Evolutionary conservation across 2,113 vertebrate genomes (phyloP), one percentile per base, ranked within the genome.

Genomic region (Salvator merianae): DNA sequence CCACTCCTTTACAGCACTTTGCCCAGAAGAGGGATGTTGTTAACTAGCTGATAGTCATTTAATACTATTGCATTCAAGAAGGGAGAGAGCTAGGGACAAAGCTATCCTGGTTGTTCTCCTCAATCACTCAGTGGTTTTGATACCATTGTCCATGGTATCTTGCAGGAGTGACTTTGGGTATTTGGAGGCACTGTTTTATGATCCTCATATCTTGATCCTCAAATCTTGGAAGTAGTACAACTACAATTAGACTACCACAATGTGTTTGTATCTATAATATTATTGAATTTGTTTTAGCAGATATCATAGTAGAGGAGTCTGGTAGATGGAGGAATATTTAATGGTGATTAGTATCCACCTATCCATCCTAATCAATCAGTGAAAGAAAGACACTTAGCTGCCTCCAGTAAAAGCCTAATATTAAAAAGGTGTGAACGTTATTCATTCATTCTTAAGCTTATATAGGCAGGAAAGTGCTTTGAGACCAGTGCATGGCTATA

Each of bases 271-370:
- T 84, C 38, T 77, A 84, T 84, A 75, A 78, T 30, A 22, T 5
- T 6, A 4, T 34, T 38, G 34, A 36, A 72, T 32, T 16, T 71
- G 50, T 12, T 62, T 6, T 40, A 55, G 32, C 47, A 76, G 7
- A 68, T 79, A 47, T 38, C 66, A 72, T 68, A 24, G 26, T 83
- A 71, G 70, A 71, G 66, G 30, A 9, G 2, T 78, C 7, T 7
- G 18, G n/a, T 10, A 20, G 10, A 70, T 62, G 50, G 50, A 78
- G 53, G 53, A 84, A 84, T 71, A 84, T 71, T 78, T 84, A 78
- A 59, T 78, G 34, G 18, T 70, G 36, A 84, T 84, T 47, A 43
- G 53, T 62, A 62, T 84, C 73, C 28, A 36, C 75, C 20, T 62
- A 59, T 69, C 26, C 10, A 59, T 77, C n/a, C 30, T 70, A 71